Base-by-base conservation (phyloP, 2,113 vertebrate species). In the Pipa parva region DNA sequence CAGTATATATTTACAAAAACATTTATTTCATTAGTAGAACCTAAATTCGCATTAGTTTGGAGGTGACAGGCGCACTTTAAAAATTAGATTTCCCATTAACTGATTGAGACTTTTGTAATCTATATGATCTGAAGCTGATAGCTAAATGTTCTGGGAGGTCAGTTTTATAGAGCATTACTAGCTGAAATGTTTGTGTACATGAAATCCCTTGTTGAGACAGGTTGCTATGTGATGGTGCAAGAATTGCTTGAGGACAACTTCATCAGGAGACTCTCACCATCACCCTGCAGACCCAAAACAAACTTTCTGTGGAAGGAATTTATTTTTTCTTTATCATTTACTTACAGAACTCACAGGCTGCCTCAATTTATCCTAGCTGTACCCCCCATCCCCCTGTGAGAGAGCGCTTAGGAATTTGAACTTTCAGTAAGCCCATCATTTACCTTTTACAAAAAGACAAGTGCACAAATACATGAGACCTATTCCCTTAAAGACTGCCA, bases 201-300 rank as follows among this genome's bases (percentile, higher is more conserved):
- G 46, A 49, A 21, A 49, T 49, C 21, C 24, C 57, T 59, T 59
- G 52, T 66, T 33, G 52, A 42, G 37, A 46, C 33, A 66, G 63
- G 63, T 66, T 66, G 63, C 52, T 66, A 66, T 66, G 52, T 57
- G 52, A 66, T 66, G 52, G 63, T 21, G 7, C 48, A 66, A 66
- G 63, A 66, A 66, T 66, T 57, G 36, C 26, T 66, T 48, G 54
- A 66, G 39, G 63, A 66, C 51, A 48, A 28, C 63, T 48, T 45
- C 42, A 66, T 66, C 63, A 66, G 63, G 63, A 65, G 51, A n/a
- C 51, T 65, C 63, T 56, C 51, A 65, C 63, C 26, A 24, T 56
- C 33, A 29, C 37, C 63, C 29, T 21, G 21, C 13, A 42, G 63
- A 27, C 52, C 52, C 63, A 57, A 57, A 66, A 45, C 52, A 66